A percentile compares a stretch with the other conserved stretches of the same genome.
These are phyloP conservation scores for Nasonia giraulti DNA, from an alignment of 1,140 invertebrate species.

Conservation along the genomic window DNA sequence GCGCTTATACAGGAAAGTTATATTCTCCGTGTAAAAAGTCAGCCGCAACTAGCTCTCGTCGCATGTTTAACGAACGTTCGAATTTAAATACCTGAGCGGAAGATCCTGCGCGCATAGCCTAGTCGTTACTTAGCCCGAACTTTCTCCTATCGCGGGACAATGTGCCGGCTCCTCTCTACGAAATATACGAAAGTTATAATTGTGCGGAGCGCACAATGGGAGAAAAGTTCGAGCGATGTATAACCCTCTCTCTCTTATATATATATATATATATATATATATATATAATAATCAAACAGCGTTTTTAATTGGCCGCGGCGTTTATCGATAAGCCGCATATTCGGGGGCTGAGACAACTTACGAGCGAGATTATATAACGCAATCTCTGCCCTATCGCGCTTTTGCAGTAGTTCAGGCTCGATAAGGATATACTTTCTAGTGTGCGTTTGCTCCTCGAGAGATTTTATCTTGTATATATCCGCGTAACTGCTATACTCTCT, in stretches of 20 bases:
- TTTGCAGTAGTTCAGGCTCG: too few relatives aligned
- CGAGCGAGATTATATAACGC: too few relatives aligned
- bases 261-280: too few relatives aligned
- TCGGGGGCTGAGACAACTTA: too few relatives aligned
- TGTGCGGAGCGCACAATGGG: neutral
- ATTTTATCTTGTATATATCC: too few relatives aligned
- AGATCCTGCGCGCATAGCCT: neutral
- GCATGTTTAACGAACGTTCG: constrained; percentile 28
- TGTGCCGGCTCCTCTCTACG: neutral
- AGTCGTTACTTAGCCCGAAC: neutral
- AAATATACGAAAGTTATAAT: constrained; percentile 2
- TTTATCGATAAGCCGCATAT: too few relatives aligned
- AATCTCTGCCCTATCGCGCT: too few relatives aligned
- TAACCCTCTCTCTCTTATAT: neutral
- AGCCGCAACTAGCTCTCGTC: neutral
- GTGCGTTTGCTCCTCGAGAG: neutral
- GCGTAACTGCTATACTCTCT: neutral
- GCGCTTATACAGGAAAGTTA: neutral
- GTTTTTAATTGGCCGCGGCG: too few relatives aligned
- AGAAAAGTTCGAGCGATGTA: neutral
- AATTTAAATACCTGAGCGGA: constrained; percentile 2
- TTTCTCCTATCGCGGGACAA: neutral
- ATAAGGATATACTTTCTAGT: too few relatives aligned
- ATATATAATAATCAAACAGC: too few relatives aligned
- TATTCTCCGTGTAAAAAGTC: neutral